Conservation (phyloP, 2,888 invertebrate species). For the Orgyia antiqua region DNA sequence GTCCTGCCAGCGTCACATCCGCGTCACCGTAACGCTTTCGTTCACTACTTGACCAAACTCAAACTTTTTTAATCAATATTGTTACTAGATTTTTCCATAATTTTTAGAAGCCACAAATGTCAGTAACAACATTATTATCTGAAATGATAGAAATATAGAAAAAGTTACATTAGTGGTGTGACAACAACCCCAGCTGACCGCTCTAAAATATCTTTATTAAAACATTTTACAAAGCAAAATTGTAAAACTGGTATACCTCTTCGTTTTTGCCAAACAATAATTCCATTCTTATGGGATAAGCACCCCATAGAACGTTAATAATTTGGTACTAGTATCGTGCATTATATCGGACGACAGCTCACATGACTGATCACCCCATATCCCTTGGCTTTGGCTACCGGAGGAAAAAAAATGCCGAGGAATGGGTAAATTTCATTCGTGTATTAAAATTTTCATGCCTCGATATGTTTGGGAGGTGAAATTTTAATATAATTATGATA, state of each 20-base stretch:
- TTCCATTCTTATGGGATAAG: constrained; percentile 16
- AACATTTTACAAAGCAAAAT: constrained; percentile 2
- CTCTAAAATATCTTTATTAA: background rate
- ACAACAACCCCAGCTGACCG: background rate
- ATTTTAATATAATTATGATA: no score
- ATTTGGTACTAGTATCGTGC: constrained; percentile 49
- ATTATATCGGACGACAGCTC: constrained; percentile 48
- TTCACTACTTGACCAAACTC: no score
- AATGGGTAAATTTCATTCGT: constrained; percentile 11
- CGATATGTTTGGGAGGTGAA: no score
- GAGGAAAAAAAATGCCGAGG: constrained; percentile 16
- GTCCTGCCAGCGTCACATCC: no score
- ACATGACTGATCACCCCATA: constrained; percentile 50
- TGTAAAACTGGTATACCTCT: constrained; percentile 4
- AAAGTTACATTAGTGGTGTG: background rate
- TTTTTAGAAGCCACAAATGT: no score
- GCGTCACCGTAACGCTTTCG: no score
- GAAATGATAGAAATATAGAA: no score
- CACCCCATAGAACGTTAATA: constrained; percentile 40
- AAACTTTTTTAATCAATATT: no score
- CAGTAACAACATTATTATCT: no score
- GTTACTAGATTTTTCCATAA: no score
- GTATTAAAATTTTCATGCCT: background rate
- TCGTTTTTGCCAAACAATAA: constrained; percentile 21
- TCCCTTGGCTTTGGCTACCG: constrained; percentile 24